Percentiles rank a stretch among this genome's conserved stretches.
These are phyloP conservation scores for Anas platyrhynchos DNA, from an alignment of 2,113 vertebrate genomes.

Conservation along the genomic window DNA sequence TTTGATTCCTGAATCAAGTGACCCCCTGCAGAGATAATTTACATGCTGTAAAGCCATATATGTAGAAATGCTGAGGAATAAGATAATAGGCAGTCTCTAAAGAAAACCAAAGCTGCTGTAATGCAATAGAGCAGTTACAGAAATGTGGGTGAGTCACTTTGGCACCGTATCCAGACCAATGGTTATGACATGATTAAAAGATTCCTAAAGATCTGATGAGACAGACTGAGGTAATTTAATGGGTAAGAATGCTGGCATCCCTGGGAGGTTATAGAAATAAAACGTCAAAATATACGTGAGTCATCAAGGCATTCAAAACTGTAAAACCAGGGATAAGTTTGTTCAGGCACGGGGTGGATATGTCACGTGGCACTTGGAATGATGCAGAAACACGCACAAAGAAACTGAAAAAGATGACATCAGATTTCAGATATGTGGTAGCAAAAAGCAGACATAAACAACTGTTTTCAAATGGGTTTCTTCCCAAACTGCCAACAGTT, in stretches of 20 bases:
- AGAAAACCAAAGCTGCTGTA: neutral
- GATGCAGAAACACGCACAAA: neutral
- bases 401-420: neutral
- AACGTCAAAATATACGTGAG: neutral
- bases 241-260: neutral
- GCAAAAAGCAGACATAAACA: neutral
- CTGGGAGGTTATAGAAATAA: neutral
- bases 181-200: neutral
- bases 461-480: conserved; percentile 5
- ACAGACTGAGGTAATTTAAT: neutral
- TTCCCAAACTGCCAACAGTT: neutral
- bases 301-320: neutral
- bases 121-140: neutral
- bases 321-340: neutral
- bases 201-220: neutral
- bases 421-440: neutral
- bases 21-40: neutral
- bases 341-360: neutral
- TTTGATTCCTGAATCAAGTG: neutral
- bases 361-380: neutral
- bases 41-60: neutral
- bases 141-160: neutral
- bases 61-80: neutral
- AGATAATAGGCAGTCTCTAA: neutral
- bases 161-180: neutral